Base-by-base conservation (phyloP, 2,113 vertebrate species). In the Menidia beryllina region DNA sequence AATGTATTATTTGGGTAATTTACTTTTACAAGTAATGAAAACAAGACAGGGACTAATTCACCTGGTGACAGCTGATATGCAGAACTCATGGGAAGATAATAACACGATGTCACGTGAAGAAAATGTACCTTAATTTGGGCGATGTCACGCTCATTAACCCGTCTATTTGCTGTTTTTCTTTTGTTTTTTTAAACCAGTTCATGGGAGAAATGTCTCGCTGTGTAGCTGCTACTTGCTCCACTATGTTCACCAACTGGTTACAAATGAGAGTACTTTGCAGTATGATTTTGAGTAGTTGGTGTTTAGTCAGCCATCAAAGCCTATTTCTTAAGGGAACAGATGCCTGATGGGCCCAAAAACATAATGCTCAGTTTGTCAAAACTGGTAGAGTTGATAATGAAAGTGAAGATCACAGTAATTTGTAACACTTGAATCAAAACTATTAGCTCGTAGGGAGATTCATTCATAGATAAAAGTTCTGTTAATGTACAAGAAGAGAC, bases 1-100 rank as follows among this genome's bases (percentile, higher is more conserved):
- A 26, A 34, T 76, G 25, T 15, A 27, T 51, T 23, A 36, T 65
- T 66, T 66, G 25, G 25, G 26, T 23, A 24, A 66, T 17, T 30
- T 66, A 54, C 38, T 21, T n/a, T 45, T 54, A 43, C 23, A 43
- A 20, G 54, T 43, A 41, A 36, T 34, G 10, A 39, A 38, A 30
- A 13, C 49, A 68, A 38, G 48, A 39, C n/a, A 26, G 49, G 26
- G 12, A 51, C 45, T 21, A 36, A 1, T 15, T 54, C 65, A 61
- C 26, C 25, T n/a, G 14, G 15, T 52, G 23, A 52, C 34, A 39
- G 49, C 20, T 52, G 61, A 25, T 64, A 12, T 24, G 20, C 17
- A 5, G 13, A 45, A 19, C 17, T 45, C n/a, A 17, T 45, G 13
- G 17, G 4, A 5, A 6, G 7, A 45, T 34, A 10, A 34, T 34